Evolutionary conservation across 2,888 invertebrate genomes (phyloP).

Genomic region (Octonoba sinensis): DNA sequence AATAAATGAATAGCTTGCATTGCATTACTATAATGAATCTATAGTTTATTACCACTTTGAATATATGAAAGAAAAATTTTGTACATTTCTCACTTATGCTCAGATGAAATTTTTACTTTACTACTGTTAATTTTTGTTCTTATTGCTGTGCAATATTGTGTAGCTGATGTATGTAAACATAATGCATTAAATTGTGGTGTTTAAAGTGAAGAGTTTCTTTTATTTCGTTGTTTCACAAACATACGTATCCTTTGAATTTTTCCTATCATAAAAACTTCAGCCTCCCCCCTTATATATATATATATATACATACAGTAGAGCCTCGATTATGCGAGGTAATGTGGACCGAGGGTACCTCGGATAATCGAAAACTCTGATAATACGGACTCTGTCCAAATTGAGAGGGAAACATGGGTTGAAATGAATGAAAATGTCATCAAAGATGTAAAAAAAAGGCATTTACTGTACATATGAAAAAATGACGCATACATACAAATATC

Average conservation of each 20-base stretch:
- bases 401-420: too few relatives aligned
- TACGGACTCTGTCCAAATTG: too few relatives aligned
- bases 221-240: neutral
- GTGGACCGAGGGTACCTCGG: too few relatives aligned
- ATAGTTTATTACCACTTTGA: conserved; percentile 63
- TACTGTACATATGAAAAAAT: too few relatives aligned
- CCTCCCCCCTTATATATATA: too few relatives aligned
- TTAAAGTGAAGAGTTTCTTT: conserved; percentile 17
- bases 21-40: conserved; percentile 60
- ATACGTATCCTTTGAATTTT: neutral
- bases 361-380: too few relatives aligned
- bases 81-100: conserved; percentile 61
- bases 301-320: too few relatives aligned
- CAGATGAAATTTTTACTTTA: conserved; percentile 55
- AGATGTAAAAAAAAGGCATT: too few relatives aligned
- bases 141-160: conserved; percentile 63
- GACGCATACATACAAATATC: too few relatives aligned
- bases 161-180: conserved; percentile 62
- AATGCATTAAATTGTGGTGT: conserved; percentile 61
- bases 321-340: too few relatives aligned
- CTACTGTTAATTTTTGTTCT: conserved; percentile 54
- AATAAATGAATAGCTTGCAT: conserved; percentile 62
- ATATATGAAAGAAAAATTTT: conserved; percentile 53
- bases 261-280: too few relatives aligned
- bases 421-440: too few relatives aligned